Base-by-base conservation (phyloP, 2,797 vertebrate genomes). In the Myripristis murdjan region DNA sequence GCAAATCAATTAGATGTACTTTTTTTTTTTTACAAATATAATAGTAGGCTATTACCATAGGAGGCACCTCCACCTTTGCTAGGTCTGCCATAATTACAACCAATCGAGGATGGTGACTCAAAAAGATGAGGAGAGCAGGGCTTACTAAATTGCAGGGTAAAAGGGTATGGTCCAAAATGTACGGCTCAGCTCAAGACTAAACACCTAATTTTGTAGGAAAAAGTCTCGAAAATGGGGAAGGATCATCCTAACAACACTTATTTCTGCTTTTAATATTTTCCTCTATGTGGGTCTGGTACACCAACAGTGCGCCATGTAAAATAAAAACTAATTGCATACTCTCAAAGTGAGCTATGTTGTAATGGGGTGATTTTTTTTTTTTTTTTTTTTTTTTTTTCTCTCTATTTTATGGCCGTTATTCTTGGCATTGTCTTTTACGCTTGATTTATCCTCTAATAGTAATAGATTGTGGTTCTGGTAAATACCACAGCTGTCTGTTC, bases 381-480 rank as follows among this genome's bases (percentile, higher is more conserved):
- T 56, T n/a, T n/a, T n/a, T n/a, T n/a, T n/a, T n/a, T n/a, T n/a
- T n/a, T n/a, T n/a, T n/a, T n/a, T n/a, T n/a, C n/a, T n/a, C n/a
- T n/a, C 65, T 73, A 64, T 73, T 86, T 90, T 79, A 86, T 77
- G 46, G 78, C 73, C 88, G 81, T 93, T 93, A 84, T 90, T 86
- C 76, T 91, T 91, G 87, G 89, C 86, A 53, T 75, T 79, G 70
- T 68, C 56, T 79, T 75, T 72, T 79, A 54, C 73, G 88, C 91
- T 87, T 88, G 81, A 91, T 88, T 89, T 84, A 89, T 89, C 70
- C 71, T 86, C 91, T 90, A 90, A 92, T 89, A 89, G 87, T 91
- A 92, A 91, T 91, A 89, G 92, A 92, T 89, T 87, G 85, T 76
- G 88, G 86, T 82, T 77, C 74, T 85, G 83, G 80, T 89, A 70